These are phyloP conservation scores for Danio kyathit DNA, from an alignment of 2,797 vertebrate genomes.

Conservation along the genomic window DNA sequence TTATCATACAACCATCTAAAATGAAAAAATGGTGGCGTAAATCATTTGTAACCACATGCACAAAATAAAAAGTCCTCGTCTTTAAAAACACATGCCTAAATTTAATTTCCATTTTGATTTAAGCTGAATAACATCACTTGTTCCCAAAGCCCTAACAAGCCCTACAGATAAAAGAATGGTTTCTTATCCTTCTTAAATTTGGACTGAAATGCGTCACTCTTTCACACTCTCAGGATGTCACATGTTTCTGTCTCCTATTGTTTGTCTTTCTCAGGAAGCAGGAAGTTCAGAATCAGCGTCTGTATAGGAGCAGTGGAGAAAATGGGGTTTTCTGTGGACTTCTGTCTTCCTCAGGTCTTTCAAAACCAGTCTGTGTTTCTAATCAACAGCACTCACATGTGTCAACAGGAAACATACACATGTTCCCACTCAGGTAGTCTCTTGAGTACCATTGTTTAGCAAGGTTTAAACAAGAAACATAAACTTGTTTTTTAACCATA, in stretches of 20 bases:
- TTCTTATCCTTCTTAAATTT: conserved; percentile 31
- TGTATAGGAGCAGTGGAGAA: conserved; percentile 50
- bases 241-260: conserved; percentile 71
- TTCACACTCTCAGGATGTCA: conserved; percentile 71
- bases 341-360: not conserved
- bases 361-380: conserved; percentile 29
- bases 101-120: not conserved
- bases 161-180: conserved; percentile 29
- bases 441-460: conserved; percentile 2
- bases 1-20: conserved; percentile 46
- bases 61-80: not conserved
- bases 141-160: conserved; percentile 7
- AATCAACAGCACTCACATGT: conserved; percentile 46
- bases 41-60: not conserved
- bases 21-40: conserved; percentile 57
- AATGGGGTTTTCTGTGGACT: conserved; percentile 34
- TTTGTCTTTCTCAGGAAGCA: conserved; percentile 81
- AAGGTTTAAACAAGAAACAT: not conserved
- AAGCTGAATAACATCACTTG: conserved; percentile 12
- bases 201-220: conserved; percentile 58
- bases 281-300: conserved; percentile 74
- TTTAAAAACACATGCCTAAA: not conserved
- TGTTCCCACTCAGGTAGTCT: conserved; percentile 40
- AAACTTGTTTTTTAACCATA: not conserved
- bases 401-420: conserved; percentile 53